Percentiles rank a stretch among this genome's conserved stretches.
Conservation (phyloP, 1,140 invertebrate genomes). For the Andricus grossulariae region DNA sequence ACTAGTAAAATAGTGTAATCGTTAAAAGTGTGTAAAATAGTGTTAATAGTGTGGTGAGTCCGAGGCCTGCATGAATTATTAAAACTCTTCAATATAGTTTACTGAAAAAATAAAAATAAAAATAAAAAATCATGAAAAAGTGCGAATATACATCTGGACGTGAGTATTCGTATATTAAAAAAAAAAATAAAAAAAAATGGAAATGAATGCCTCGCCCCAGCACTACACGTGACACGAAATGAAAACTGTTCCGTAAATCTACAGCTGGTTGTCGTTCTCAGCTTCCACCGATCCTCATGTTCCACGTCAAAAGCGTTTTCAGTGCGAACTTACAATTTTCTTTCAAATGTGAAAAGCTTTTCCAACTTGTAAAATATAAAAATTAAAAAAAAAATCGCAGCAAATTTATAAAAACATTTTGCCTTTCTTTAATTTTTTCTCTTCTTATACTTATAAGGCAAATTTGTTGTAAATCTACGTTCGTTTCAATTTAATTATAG, state of each 20-base stretch:
- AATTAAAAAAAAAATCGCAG: background rate
- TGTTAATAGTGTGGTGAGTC: too few species aligned
- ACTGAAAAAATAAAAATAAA: background rate
- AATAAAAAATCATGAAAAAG: background rate
- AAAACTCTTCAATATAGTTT: background rate
- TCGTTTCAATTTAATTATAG: too few species aligned
- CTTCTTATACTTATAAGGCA: too few species aligned
- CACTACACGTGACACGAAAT: constrained; percentile 1
- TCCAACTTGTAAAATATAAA: background rate
- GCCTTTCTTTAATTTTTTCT: too few species aligned
- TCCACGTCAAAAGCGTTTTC: background rate
- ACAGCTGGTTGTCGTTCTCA: constrained; percentile 45
- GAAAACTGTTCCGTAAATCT: constrained; percentile 40
- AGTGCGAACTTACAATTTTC: background rate
- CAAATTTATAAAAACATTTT: background rate
- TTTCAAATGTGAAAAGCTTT: background rate
- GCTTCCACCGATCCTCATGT: constrained; percentile 8
- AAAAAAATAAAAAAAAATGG: background rate
- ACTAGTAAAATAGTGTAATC: too few species aligned
- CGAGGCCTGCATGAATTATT: too few species aligned
- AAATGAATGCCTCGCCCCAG: background rate
- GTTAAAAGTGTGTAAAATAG: too few species aligned
- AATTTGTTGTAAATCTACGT: too few species aligned
- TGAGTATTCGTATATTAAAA: background rate
- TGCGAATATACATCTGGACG: background rate